A percentile compares a stretch with the other conserved stretches of the same genome.
Conservation (phyloP, 2,113 vertebrate species). For the Pteropus alecto region DNA sequence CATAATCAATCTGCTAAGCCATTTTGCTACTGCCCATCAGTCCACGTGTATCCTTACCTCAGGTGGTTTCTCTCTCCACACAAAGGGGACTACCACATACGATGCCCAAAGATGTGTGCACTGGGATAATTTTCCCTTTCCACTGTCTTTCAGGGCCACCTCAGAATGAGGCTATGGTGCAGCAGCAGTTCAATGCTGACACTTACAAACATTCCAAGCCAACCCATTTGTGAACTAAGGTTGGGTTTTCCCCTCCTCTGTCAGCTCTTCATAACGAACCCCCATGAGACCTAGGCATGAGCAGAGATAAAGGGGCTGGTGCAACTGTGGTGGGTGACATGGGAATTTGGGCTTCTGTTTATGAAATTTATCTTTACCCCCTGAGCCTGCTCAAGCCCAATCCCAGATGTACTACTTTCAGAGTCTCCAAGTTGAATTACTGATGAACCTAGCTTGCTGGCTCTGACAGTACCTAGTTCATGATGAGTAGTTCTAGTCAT, state of each 20-base stretch:
- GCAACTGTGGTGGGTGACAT: not conserved
- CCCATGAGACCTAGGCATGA: not conserved
- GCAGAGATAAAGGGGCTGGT: not conserved
- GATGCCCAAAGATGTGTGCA: not conserved
- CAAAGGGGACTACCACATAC: not conserved
- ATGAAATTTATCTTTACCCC: not conserved
- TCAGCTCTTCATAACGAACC: not conserved
- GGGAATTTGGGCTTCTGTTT: not conserved
- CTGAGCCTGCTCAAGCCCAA: not conserved
- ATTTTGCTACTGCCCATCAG: not conserved
- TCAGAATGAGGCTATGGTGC: not conserved
- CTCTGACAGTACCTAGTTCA: not conserved
- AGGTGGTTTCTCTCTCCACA: not conserved
- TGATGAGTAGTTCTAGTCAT: not conserved
- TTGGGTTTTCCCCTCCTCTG: not conserved
- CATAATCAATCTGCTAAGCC: not conserved
- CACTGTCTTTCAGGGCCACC: not conserved
- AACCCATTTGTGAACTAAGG: not conserved
- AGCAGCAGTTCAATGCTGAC: not conserved
- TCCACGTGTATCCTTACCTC: not conserved
- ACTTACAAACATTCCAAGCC: not conserved
- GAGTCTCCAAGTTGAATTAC: not conserved
- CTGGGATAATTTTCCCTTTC: not conserved
- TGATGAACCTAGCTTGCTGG: not conserved
- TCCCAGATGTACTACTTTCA: not conserved